phyloP scores from a whole-genome alignment of 2,888 invertebrate genomes.

The Cerceris rybyensis region DNA sequence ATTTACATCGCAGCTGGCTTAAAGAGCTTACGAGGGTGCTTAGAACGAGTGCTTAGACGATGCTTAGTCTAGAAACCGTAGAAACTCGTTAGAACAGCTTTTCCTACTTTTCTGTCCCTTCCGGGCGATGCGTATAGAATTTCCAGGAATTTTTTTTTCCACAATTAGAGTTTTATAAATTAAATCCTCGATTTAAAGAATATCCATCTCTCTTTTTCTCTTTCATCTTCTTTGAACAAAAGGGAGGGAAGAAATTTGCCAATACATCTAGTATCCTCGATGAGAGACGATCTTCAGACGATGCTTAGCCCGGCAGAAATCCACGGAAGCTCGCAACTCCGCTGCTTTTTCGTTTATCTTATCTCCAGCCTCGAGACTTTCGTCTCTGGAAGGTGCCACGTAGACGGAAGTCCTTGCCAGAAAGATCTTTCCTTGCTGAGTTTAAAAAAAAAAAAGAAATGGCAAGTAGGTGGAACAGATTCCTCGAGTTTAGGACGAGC shows the following conservation, averaged over 20 bases:
- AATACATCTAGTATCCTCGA: too few species aligned
- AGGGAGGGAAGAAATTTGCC: too few species aligned
- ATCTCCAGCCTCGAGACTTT: conserved; percentile 24
- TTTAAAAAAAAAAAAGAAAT: background rate
- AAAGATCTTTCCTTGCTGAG: background rate
- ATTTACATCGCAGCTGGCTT: conserved; percentile 41
- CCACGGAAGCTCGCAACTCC: background rate
- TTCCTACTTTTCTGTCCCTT: conserved; percentile 7
- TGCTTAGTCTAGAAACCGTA: conserved; percentile 15
- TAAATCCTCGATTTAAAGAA: too few species aligned
- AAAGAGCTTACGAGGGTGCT: conserved; percentile 38
- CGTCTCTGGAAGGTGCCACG: conserved; percentile 22
- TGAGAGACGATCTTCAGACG: background rate
- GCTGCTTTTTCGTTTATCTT: conserved; percentile 18
- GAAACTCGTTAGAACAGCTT: conserved; percentile 5
- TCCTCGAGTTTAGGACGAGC: background rate
- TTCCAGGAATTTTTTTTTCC: too few species aligned
- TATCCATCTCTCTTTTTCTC: too few species aligned
- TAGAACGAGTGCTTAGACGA: conserved; percentile 29
- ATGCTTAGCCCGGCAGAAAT: conserved; percentile 27
- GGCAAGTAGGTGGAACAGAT: background rate
- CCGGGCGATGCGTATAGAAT: conserved; percentile 4
- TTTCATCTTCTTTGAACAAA: too few species aligned
- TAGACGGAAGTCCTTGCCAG: conserved; percentile 25
- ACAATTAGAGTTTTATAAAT: too few species aligned